Conservation (phyloP, 2,797 vertebrate genomes). For the Rhinatrema bivittatum region DNA sequence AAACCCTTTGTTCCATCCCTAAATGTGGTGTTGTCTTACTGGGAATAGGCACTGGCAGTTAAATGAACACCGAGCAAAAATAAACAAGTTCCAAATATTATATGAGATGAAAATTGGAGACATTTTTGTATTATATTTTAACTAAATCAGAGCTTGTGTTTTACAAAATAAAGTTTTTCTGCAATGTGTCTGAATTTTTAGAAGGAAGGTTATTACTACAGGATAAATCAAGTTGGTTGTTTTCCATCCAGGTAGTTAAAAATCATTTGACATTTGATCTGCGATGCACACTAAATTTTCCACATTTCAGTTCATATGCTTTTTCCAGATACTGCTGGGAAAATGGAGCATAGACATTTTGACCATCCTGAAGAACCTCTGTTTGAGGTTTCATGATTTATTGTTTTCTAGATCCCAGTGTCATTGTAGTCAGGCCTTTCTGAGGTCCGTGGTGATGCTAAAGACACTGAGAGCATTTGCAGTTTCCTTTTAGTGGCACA, state of each 20-base stretch:
- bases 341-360: constrained; percentile 37
- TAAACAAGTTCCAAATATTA: too few relatives aligned
- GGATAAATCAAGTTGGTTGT: neutral
- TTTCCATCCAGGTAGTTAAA: constrained; percentile 11
- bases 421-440: constrained; percentile 52
- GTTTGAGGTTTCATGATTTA: constrained; percentile 58
- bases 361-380: constrained; percentile 51
- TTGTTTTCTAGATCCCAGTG: constrained; percentile 66
- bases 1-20: too few relatives aligned
- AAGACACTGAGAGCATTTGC: constrained; percentile 46
- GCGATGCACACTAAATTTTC: constrained; percentile 39
- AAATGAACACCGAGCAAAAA: too few relatives aligned
- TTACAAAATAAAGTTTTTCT: too few relatives aligned
- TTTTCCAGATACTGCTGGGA: constrained; percentile 42
- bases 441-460: constrained; percentile 47
- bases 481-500: constrained; percentile 53
- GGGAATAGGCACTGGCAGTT: too few relatives aligned
- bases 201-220: too few relatives aligned
- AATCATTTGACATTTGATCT: constrained; percentile 29
- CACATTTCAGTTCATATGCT: constrained; percentile 58
- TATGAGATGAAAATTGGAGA: too few relatives aligned
- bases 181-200: too few relatives aligned
- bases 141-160: too few relatives aligned
- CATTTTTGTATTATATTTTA: too few relatives aligned
- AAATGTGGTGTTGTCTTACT: too few relatives aligned